Evolutionary conservation across 2,888 invertebrate genomes (phyloP).

Genomic region (Drosophila mimetica): DNA sequence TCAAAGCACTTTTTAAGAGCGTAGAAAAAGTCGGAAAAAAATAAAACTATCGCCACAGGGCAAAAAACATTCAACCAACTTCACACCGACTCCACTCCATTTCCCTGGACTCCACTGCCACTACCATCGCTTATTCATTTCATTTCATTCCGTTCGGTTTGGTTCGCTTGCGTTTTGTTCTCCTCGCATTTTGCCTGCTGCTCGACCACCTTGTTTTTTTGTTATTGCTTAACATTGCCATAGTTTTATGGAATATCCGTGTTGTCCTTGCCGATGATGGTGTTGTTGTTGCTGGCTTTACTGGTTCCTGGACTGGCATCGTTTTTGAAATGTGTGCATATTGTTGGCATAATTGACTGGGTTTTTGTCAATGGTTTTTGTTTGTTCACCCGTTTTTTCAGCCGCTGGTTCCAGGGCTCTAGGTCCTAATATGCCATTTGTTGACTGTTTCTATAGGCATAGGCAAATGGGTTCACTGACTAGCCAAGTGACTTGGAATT

Average conservation of each 20-base stretch:
- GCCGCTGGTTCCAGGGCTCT: conserved; percentile 23
- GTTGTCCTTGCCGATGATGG: conserved; percentile 36
- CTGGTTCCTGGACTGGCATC: conserved; percentile 30
- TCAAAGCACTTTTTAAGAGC: background rate
- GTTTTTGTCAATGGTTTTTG: conserved; percentile 57
- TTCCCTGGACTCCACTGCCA: conserved; percentile 17
- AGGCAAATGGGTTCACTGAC: conserved; percentile 54
- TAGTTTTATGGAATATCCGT: conserved; percentile 67
- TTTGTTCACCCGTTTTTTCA: conserved; percentile 39
- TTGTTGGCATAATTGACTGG: conserved; percentile 74
- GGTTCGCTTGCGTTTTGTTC: conserved; percentile 20
- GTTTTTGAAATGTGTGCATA: conserved; percentile 72
- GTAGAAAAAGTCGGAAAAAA: background rate
- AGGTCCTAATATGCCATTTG: conserved; percentile 64
- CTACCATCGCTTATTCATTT: conserved; percentile 43
- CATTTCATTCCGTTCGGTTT: conserved; percentile 45
- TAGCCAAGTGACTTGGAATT: conserved; percentile 46
- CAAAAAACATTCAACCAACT: conserved; percentile 59
- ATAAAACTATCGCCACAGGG: conserved; percentile 27
- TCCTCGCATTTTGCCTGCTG: conserved; percentile 6
- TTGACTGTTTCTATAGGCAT: conserved; percentile 61
- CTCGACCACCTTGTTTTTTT: conserved; percentile 20
- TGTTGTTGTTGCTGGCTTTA: conserved; percentile 33
- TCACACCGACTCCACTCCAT: conserved; percentile 53
- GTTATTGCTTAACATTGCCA: conserved; percentile 57